phyloP scores from a whole-genome alignment of 2,888 invertebrate genomes.

The Synanthedon myopaeformis region DNA sequence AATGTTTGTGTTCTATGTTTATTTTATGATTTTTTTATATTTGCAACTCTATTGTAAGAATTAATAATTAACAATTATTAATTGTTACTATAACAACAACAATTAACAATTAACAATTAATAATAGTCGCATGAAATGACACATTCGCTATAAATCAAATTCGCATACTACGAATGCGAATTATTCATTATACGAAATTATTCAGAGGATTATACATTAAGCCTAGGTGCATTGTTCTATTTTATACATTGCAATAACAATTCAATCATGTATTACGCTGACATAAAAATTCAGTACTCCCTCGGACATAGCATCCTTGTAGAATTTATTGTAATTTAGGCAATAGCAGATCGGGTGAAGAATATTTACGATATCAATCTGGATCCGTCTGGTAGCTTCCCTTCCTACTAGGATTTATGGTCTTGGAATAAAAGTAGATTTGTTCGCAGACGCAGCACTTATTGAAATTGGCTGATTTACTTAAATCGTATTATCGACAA shows the following conservation, averaged over 20 bases:
- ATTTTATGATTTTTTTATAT: too few relatives aligned
- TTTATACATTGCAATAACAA: background rate
- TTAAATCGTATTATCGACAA: conserved; percentile 42
- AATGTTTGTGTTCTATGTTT: too few relatives aligned
- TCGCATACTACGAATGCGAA: too few relatives aligned
- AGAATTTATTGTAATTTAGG: conserved; percentile 27
- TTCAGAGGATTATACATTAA: too few relatives aligned
- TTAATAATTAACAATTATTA: too few relatives aligned
- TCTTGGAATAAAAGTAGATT: conserved; percentile 56
- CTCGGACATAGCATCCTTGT: conserved; percentile 4
- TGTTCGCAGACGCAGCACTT: conserved; percentile 50
- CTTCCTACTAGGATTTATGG: conserved; percentile 34
- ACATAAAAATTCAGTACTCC: conserved; percentile 6
- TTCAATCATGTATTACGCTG: background rate
- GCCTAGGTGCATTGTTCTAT: background rate
- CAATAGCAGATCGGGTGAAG: conserved; percentile 21
- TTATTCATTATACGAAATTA: too few relatives aligned
- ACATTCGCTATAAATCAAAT: too few relatives aligned
- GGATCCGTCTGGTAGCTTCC: conserved; percentile 29
- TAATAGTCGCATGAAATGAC: too few relatives aligned
- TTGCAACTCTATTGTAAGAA: too few relatives aligned
- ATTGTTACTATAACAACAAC: too few relatives aligned
- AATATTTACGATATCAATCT: conserved; percentile 57
- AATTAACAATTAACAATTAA: too few relatives aligned
- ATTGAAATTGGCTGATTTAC: conserved; percentile 66